These are phyloP conservation scores for Propithecus perrieri DNA, from an alignment of 2,797 vertebrate genomes.

Conservation along the genomic window DNA sequence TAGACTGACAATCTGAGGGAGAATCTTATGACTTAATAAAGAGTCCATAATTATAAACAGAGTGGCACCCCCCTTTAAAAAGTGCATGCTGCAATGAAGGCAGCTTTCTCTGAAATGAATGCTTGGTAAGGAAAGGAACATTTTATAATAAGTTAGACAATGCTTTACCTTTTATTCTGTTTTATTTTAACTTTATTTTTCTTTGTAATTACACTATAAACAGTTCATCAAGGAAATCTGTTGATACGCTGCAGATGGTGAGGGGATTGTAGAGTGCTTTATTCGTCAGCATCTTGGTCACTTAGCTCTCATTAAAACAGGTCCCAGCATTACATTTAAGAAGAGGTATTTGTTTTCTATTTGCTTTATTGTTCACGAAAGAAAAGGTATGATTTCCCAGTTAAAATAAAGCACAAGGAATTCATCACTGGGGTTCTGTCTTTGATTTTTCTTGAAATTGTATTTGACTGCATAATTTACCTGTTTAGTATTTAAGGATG, in stretches of 20 bases:
- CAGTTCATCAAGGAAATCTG: constrained; percentile 27
- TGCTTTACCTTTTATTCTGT: background rate
- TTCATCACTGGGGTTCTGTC: background rate
- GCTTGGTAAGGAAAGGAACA: background rate
- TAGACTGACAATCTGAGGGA: constrained; percentile 1
- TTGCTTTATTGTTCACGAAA: constrained; percentile 11
- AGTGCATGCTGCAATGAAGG: background rate
- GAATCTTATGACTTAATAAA: constrained; percentile 13
- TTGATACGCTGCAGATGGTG: constrained; percentile 32
- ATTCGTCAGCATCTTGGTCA: constrained; percentile 14
- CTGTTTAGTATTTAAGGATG: constrained; percentile 14
- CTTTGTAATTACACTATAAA: constrained; percentile 43
- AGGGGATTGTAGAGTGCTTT: background rate
- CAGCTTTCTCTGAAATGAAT: constrained; percentile 14
- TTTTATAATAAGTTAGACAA: background rate
- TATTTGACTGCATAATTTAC: background rate
- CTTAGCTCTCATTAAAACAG: constrained; percentile 7
- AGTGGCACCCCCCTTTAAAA: background rate
- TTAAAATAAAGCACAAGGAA: background rate
- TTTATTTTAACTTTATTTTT: constrained; percentile 48
- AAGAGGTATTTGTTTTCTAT: background rate
- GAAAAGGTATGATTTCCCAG: background rate
- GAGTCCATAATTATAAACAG: background rate
- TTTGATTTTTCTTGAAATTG: background rate
- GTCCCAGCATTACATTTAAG: background rate